A percentile compares a stretch with the other conserved stretches of the same genome.
Conservation (phyloP, 2,888 invertebrate genomes). For the Brachyptera putata region DNA sequence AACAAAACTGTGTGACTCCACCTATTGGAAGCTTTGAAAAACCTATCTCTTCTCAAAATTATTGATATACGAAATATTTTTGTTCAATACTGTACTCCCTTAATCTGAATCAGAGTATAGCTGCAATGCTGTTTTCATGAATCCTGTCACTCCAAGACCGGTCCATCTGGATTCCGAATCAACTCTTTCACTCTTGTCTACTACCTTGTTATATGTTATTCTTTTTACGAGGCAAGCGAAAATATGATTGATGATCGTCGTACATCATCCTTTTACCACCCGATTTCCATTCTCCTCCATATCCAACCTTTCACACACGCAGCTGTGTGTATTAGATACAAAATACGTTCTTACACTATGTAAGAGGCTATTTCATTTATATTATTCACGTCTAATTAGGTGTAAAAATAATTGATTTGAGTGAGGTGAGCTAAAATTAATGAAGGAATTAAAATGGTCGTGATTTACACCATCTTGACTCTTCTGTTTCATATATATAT, state of each 20-base stretch:
- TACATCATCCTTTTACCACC: conserved; percentile 46
- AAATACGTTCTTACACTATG: neutral
- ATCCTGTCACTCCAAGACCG: no score
- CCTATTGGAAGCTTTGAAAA: no score
- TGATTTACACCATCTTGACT: no score
- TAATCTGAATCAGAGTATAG: no score
- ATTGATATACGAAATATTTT: no score
- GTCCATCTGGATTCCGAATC: conserved; percentile 7
- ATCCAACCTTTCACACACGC: conserved; percentile 1
- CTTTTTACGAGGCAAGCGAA: conserved; percentile 39
- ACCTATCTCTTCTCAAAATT: no score
- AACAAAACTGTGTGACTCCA: no score
- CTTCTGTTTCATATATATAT: neutral
- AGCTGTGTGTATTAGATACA: no score
- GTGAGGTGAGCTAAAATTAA: no score
- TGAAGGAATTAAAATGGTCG: no score
- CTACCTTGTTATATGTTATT: neutral
- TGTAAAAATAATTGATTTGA: conserved; percentile 7
- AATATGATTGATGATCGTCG: conserved; percentile 47
- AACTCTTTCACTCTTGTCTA: conserved; percentile 7
- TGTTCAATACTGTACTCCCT: no score
- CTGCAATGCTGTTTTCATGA: no score
- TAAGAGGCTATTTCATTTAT: neutral
- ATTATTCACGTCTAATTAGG: conserved; percentile 18
- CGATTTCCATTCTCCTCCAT: conserved; percentile 3